A percentile compares a stretch with the other conserved stretches of the same genome.
Evolutionary conservation across 1,140 invertebrate species (phyloP).

Genomic region (Araneus ventricosus): DNA sequence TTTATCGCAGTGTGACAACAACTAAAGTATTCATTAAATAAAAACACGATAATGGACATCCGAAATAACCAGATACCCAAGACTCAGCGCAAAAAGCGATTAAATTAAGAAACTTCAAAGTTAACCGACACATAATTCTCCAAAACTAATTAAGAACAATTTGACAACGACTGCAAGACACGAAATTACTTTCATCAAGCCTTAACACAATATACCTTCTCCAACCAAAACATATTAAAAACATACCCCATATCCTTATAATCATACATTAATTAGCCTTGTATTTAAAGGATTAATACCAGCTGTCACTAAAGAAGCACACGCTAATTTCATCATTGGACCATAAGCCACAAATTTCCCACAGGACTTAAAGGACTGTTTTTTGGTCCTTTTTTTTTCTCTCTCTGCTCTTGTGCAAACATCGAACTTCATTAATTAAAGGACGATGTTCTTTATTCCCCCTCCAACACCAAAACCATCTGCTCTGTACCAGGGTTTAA

Average conservation of each 20-base stretch:
- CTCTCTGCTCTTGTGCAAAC: constrained; percentile 3
- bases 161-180: not conserved
- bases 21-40: too few relatives aligned
- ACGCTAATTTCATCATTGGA: constrained; percentile 37
- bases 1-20: too few relatives aligned
- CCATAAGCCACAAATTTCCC: constrained; percentile 42
- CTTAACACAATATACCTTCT: not conserved
- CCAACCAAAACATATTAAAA: not conserved
- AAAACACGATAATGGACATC: too few relatives aligned
- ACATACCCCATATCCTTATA: not conserved
- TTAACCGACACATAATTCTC: not conserved
- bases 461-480: constrained; percentile 26
- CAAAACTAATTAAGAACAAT: not conserved
- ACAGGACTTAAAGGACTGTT: not conserved
- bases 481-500: constrained; percentile 24
- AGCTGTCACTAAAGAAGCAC: not conserved
- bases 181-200: not conserved
- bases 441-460: constrained; percentile 6
- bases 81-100: too few relatives aligned
- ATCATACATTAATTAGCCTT: not conserved
- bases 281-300: constrained; percentile 37
- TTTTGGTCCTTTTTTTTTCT: not conserved
- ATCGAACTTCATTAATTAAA: constrained; percentile 47
- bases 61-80: too few relatives aligned
- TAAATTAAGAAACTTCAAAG: not conserved